These are phyloP conservation scores for Aphelenchoides bicaudatus DNA, from an alignment of 2,888 invertebrate genomes.

Conservation along the genomic window DNA sequence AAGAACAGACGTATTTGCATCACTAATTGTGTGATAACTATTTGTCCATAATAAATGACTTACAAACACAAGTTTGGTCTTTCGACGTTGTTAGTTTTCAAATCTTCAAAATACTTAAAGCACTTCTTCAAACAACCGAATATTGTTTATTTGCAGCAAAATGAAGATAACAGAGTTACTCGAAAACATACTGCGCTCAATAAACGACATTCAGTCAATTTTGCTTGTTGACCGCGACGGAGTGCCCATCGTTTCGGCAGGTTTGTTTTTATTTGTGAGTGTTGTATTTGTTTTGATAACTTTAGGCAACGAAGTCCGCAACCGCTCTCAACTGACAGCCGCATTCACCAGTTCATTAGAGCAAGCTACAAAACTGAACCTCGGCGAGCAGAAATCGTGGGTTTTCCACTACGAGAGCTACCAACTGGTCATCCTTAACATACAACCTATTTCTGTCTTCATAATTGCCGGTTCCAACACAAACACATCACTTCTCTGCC, in stretches of 20 bases:
- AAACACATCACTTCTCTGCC: conserved; percentile 31
- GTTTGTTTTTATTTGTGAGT: conserved; percentile 10
- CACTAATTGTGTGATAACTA: too few relatives aligned
- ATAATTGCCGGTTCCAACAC: conserved; percentile 34
- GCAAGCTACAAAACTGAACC: conserved; percentile 33
- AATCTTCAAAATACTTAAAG: neutral
- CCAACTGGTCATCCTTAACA: conserved; percentile 30
- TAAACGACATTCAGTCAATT: conserved; percentile 30
- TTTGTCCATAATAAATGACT: too few relatives aligned
- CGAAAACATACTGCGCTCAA: conserved; percentile 26
- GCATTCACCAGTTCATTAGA: conserved; percentile 33
- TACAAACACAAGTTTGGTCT: neutral
- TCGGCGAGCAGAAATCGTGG: conserved; percentile 37
- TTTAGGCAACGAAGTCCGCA: conserved; percentile 34
- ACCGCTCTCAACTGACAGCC: conserved; percentile 29
- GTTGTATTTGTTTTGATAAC: neutral
- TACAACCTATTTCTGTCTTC: conserved; percentile 31
- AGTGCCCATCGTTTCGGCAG: conserved; percentile 32
- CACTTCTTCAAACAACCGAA: conserved; percentile 2
- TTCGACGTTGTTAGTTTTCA: neutral
- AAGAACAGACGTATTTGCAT: too few relatives aligned
- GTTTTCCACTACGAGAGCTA: conserved; percentile 36
- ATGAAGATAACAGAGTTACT: conserved; percentile 28
- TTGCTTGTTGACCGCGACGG: conserved; percentile 32
- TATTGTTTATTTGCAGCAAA: neutral